Conservation (phyloP, 2,113 vertebrate species). For the Lampris megalopsis region DNA sequence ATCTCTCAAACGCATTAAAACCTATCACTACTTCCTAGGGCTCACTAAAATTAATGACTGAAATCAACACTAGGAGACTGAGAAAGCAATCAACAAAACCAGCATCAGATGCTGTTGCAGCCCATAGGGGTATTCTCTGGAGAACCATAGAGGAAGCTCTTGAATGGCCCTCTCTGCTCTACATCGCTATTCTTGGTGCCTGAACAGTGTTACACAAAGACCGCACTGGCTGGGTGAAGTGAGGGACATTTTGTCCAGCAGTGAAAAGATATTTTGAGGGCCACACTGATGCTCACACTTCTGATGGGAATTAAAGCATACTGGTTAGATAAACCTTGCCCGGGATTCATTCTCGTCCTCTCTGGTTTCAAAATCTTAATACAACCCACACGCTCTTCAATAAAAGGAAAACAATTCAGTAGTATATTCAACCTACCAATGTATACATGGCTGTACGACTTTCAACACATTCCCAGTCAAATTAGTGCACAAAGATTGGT, state of each 20-base stretch:
- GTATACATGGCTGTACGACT: slow-evolving; percentile 24
- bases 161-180: slow-evolving; percentile 13
- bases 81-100: slow-evolving; percentile 33
- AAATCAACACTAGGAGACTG: background rate
- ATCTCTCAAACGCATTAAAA: slow-evolving; percentile 46
- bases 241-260: background rate
- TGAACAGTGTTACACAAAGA: slow-evolving; percentile 30
- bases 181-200: background rate
- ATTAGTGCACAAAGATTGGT: slow-evolving; percentile 44
- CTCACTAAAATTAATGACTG: background rate
- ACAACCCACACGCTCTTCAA: slow-evolving; percentile 23
- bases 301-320: slow-evolving; percentile 25
- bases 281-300: background rate
- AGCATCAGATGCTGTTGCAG: slow-evolving; percentile 6
- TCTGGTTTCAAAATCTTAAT: slow-evolving; percentile 7
- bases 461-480: slow-evolving; percentile 55
- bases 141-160: background rate
- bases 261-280: background rate
- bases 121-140: background rate
- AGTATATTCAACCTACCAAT: background rate
- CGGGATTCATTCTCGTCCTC: background rate
- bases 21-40: slow-evolving; percentile 23
- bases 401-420: no score
- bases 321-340: background rate
- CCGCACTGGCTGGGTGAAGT: background rate